Conservation (phyloP, 2,113 vertebrate species). For the Hydropotes inermis region DNA sequence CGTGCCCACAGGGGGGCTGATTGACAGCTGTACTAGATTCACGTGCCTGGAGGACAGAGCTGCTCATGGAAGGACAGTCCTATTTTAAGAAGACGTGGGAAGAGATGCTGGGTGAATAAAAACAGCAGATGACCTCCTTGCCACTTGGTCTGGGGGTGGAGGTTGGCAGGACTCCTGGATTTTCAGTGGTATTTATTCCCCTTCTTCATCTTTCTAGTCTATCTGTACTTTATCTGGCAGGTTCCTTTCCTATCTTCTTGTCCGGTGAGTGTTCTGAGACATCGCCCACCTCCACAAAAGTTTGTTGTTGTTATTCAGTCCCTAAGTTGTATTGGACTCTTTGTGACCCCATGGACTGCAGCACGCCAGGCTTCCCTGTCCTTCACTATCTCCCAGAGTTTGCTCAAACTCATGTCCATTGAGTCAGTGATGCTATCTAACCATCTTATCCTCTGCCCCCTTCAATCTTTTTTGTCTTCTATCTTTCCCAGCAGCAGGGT, state of each 20-base stretch:
- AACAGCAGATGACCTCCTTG: not conserved
- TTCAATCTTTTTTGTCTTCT: not conserved
- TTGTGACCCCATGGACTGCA: not conserved
- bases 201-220: not conserved
- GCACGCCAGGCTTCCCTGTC: not conserved
- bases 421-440: not conserved
- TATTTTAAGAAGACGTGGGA: not conserved
- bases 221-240: not conserved
- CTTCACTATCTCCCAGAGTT: not conserved
- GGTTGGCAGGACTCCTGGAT: not conserved
- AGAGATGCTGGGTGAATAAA: not conserved
- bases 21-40: not conserved
- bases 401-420: not conserved
- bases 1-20: rapidly evolving
- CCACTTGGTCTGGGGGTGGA: not conserved
- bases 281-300: not conserved
- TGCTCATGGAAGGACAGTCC: not conserved
- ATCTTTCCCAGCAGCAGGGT: not conserved
- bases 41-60: not conserved
- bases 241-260: not conserved
- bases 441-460: not conserved
- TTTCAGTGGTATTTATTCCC: not conserved
- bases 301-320: not conserved
- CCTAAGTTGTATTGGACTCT: not conserved
- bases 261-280: rapidly evolving